phyloP scores from a whole-genome alignment of 2,797 vertebrate genomes.

The Neomorphus geoffroyi region DNA sequence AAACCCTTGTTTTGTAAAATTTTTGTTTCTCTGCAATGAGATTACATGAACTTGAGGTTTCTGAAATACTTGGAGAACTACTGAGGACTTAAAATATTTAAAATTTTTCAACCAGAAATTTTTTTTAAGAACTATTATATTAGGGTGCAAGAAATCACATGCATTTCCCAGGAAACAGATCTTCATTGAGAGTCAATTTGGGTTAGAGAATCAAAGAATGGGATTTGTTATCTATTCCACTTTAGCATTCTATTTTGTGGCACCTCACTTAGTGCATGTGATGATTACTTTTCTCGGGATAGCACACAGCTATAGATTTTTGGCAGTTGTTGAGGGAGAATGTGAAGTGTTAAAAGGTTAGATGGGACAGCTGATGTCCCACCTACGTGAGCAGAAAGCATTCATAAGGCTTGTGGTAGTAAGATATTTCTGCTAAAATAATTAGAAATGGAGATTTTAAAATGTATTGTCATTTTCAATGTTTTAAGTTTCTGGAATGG shows the following conservation, averaged over 20 bases:
- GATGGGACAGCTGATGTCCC: not conserved
- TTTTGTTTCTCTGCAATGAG: not conserved
- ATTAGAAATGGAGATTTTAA: not conserved
- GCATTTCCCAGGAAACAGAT: not conserved
- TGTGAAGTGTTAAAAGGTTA: not conserved
- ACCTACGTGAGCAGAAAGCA: not conserved
- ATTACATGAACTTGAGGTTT: not conserved
- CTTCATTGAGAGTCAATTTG: not conserved
- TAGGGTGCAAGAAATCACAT: not conserved
- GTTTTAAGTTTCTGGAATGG: not conserved
- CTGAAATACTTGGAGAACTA: not conserved
- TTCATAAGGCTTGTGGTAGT: not conserved
- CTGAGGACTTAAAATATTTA: not conserved
- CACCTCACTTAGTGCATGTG: not conserved
- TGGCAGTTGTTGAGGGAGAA: not conserved
- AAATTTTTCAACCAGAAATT: not conserved
- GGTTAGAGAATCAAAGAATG: not conserved
- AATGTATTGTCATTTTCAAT: not conserved
- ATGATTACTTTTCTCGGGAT: not conserved
- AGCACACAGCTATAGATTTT: not conserved
- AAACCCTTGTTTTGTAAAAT: not conserved
- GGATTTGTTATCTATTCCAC: not conserved
- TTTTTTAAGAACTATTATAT: not conserved
- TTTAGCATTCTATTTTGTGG: not conserved
- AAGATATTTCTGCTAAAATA: not conserved